phyloP scores from a whole-genome alignment of 2,888 invertebrate species.

The Gymnocheta viridis region DNA sequence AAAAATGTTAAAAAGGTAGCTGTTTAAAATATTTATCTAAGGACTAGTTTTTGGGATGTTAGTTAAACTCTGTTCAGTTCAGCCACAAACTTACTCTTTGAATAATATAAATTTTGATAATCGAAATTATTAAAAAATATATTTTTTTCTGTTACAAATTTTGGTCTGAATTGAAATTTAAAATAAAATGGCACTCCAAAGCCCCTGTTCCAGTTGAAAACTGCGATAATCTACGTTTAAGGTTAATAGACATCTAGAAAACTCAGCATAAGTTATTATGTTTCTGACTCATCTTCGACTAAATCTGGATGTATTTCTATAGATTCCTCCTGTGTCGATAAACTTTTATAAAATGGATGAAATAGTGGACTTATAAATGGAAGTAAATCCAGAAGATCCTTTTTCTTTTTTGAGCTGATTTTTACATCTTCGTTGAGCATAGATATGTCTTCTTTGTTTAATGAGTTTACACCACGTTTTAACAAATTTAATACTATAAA shows the following conservation, averaged over 20 bases:
- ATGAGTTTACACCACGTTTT: too few species aligned
- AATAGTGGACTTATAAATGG: too few species aligned
- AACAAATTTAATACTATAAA: too few species aligned
- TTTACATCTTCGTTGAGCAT: neutral
- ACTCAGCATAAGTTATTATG: constrained; percentile 11
- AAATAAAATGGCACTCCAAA: constrained; percentile 12
- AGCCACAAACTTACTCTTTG: neutral
- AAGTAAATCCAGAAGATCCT: too few species aligned
- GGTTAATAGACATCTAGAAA: constrained; percentile 9
- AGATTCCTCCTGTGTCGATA: too few species aligned
- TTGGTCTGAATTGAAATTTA: constrained; percentile 4
- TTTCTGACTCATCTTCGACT: constrained; percentile 40
- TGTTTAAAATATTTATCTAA: neutral
- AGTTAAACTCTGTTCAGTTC: constrained; percentile 4
- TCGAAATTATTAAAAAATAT: neutral
- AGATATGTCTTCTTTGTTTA: constrained; percentile 14
- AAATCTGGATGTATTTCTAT: neutral
- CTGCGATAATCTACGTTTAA: too few species aligned
- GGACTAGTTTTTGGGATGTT: constrained; percentile 1
- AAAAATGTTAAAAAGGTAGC: constrained; percentile 5
- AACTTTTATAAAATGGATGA: too few species aligned
- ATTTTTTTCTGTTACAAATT: constrained; percentile 3
- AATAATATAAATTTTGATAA: neutral
- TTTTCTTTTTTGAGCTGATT: too few species aligned
- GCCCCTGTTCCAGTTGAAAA: constrained; percentile 3